phyloP scores from a whole-genome alignment of 2,888 invertebrate genomes.

The Acronicta leporina region DNA sequence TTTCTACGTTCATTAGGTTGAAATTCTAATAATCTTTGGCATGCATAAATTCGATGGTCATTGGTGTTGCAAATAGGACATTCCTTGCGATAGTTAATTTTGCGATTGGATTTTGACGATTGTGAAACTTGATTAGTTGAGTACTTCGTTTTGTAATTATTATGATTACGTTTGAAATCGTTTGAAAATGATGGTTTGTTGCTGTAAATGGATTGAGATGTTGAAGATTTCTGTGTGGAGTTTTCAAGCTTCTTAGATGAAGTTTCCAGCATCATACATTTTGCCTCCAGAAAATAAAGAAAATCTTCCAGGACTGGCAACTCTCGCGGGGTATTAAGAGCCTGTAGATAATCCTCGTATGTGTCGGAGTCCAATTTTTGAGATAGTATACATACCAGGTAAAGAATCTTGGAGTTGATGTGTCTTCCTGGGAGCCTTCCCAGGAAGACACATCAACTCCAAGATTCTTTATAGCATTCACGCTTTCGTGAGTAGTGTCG shows the following conservation, averaged over 20 bases:
- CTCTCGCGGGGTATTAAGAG: conserved; percentile 2
- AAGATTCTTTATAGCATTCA: conserved; percentile 6
- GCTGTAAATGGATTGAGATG: too few species aligned
- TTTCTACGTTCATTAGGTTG: background rate
- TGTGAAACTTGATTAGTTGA: background rate
- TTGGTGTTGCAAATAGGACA: background rate
- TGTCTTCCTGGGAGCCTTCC: too few species aligned
- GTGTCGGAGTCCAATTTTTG: conserved; percentile 13
- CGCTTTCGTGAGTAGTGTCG: conserved; percentile 2
- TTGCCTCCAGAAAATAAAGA: conserved; percentile 1
- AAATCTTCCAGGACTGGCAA: background rate
- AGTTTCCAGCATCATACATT: background rate
- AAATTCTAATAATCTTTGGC: background rate
- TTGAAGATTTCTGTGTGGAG: too few species aligned
- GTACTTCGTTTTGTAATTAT: too few species aligned
- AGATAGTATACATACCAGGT: conserved; percentile 7
- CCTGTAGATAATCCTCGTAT: conserved; percentile 3
- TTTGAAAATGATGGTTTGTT: too few species aligned
- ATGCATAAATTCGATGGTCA: background rate
- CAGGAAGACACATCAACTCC: conserved; percentile 8
- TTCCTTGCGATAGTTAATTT: too few species aligned
- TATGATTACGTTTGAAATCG: too few species aligned
- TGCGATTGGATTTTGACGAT: background rate
- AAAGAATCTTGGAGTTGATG: too few species aligned
- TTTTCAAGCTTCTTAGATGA: too few species aligned